phyloP scores from a whole-genome alignment of 1,140 invertebrate species.

The Luehdorfia chinensis region DNA sequence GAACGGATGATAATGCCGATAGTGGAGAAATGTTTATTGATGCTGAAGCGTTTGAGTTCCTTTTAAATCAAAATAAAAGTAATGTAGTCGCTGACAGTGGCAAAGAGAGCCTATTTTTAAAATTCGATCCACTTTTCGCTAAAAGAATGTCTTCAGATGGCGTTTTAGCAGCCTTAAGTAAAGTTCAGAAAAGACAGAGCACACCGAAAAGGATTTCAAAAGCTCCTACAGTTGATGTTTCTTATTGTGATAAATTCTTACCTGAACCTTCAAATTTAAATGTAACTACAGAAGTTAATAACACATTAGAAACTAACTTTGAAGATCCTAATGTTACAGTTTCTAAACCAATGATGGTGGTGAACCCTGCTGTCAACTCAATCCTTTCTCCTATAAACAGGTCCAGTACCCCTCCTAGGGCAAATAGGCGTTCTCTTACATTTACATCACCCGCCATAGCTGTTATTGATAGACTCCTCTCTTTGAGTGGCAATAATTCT shows the following conservation, averaged over 20 bases:
- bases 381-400: constrained; percentile 43
- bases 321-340: constrained; percentile 42
- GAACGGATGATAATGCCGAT: constrained; percentile 37
- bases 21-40: constrained; percentile 65
- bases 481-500: constrained; percentile 53
- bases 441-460: constrained; percentile 69
- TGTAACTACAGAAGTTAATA: constrained; percentile 19
- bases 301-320: constrained; percentile 20
- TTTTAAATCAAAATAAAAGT: constrained; percentile 61
- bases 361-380: constrained; percentile 57
- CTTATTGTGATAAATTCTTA: constrained; percentile 17
- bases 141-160: constrained; percentile 57
- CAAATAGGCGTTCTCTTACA: constrained; percentile 57
- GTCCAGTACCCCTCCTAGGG: constrained; percentile 42
- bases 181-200: constrained; percentile 52
- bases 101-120: constrained; percentile 67
- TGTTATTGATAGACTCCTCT: constrained; percentile 67
- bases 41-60: constrained; percentile 64
- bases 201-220: constrained; percentile 42
- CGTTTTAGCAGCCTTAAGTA: constrained; percentile 42
- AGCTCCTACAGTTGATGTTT: constrained; percentile 11
- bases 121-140: constrained; percentile 68
- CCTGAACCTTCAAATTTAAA: constrained; percentile 32
- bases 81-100: constrained; percentile 59
- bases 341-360: constrained; percentile 66